Evolutionary conservation across 2,113 vertebrate species (phyloP).

Genomic region (Heteronetta atricapilla): DNA sequence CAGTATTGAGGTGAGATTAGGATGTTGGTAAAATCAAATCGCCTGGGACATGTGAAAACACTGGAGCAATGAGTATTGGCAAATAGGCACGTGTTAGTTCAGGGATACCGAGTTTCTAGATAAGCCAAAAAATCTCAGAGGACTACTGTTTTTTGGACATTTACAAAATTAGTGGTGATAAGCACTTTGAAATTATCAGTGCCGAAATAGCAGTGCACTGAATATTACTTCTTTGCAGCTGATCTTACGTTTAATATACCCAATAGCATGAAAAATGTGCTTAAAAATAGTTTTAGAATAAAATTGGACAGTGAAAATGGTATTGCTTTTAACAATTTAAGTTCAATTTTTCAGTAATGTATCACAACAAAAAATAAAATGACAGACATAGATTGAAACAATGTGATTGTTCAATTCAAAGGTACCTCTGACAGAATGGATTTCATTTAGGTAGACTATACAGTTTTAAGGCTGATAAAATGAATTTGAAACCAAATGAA

Average conservation of each 20-base stretch:
- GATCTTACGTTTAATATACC: not conserved
- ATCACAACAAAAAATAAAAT: constrained; percentile 33
- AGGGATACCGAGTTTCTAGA: not conserved
- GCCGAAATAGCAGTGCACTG: not conserved
- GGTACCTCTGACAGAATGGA: constrained; percentile 29
- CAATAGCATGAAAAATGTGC: constrained; percentile 40
- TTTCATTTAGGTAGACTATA: constrained; percentile 57
- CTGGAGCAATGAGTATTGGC: not conserved
- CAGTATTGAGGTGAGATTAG: not conserved
- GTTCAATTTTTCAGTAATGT: constrained; percentile 61
- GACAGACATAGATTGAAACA: constrained; percentile 35
- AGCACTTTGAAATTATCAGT: not conserved
- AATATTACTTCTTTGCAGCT: not conserved
- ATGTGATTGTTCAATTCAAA: constrained; percentile 32
- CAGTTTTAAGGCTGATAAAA: constrained; percentile 42
- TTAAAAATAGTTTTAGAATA: constrained; percentile 38
- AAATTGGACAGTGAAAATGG: not conserved
- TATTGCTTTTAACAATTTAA: constrained; percentile 48
- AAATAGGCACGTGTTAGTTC: not conserved
- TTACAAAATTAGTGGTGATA: not conserved
- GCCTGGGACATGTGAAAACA: not conserved
- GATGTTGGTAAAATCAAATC: not conserved
- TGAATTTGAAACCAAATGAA: constrained; percentile 57
- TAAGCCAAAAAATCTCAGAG: not conserved
- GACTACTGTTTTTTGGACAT: not conserved